Conservation (phyloP, 2,888 invertebrate genomes). For the Ochropleura leucogaster region DNA sequence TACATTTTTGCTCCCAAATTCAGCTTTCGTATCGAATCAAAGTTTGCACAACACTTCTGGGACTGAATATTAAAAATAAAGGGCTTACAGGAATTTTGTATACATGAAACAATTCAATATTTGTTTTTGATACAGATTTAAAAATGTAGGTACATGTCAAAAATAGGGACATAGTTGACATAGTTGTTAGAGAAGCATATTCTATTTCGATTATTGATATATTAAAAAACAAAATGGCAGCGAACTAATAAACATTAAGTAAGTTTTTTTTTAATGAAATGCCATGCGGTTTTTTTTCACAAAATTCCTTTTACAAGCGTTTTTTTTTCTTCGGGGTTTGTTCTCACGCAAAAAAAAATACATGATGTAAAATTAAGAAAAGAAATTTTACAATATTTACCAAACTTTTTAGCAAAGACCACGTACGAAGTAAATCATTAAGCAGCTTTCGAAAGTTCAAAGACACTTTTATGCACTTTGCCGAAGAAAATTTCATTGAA, state of each 20-base stretch:
- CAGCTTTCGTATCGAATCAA: constrained; percentile 12
- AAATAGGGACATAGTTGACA: neutral
- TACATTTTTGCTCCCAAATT: constrained; percentile 41
- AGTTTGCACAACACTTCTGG: neutral
- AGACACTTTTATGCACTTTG: constrained; percentile 30
- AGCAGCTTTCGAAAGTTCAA: constrained; percentile 31
- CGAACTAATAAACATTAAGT: neutral
- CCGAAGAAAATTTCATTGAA: constrained; percentile 18
- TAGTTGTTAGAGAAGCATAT: no score
- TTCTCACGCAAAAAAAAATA: neutral
- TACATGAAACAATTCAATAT: neutral
- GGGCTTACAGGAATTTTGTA: neutral
- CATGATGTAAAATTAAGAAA: neutral
- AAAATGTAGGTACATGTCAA: neutral
- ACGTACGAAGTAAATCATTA: constrained; percentile 17
- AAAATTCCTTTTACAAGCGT: neutral
- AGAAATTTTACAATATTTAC: neutral
- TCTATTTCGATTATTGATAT: no score
- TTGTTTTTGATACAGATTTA: neutral
- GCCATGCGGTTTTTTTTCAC: neutral
- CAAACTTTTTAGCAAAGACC: neutral
- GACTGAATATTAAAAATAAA: neutral
- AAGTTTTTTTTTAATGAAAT: neutral
- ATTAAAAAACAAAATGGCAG: neutral
- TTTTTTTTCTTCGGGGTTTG: neutral